Evolutionary conservation across 2,113 vertebrate species (phyloP).

Genomic region (Gracilinanus agilis): DNA sequence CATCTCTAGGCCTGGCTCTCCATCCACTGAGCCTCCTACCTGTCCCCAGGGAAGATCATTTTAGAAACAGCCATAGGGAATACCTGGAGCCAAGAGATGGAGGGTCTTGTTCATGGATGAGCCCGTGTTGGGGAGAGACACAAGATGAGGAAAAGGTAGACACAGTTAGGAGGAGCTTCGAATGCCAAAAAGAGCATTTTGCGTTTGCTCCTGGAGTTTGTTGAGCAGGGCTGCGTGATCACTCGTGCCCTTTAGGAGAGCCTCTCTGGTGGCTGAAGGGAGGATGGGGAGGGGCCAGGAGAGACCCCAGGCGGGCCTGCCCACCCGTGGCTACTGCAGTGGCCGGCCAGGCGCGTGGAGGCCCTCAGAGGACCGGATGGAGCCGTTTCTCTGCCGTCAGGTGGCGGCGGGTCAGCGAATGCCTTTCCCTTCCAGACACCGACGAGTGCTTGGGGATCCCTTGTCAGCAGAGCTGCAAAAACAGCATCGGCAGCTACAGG

Average conservation of each 20-base stretch:
- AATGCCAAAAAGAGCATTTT: neutral
- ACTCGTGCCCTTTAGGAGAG: neutral
- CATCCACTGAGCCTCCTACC: no score
- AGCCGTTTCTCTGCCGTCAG: neutral
- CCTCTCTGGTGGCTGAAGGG: neutral
- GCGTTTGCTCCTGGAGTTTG: neutral
- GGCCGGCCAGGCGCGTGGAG: neutral
- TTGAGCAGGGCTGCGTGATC: neutral
- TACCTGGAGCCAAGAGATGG: neutral
- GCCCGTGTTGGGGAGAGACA: neutral
- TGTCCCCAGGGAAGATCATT: neutral
- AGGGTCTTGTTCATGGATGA: neutral
- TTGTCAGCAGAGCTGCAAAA: slow-evolving; percentile 88
- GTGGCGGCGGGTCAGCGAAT: neutral
- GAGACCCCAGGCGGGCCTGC: neutral
- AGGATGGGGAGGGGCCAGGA: no score
- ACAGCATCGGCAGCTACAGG: slow-evolving; percentile 87
- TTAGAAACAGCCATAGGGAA: neutral
- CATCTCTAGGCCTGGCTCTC: no score
- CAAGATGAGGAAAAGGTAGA: neutral
- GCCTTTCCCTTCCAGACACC: slow-evolving; percentile 74
- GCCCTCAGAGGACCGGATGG: neutral
- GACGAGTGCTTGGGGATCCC: slow-evolving; percentile 86
- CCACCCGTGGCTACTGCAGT: neutral
- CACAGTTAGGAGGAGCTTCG: neutral